These are phyloP conservation scores for Scaptomyza parva DNA, from an alignment of 2,888 invertebrate species.

Conservation along the genomic window DNA sequence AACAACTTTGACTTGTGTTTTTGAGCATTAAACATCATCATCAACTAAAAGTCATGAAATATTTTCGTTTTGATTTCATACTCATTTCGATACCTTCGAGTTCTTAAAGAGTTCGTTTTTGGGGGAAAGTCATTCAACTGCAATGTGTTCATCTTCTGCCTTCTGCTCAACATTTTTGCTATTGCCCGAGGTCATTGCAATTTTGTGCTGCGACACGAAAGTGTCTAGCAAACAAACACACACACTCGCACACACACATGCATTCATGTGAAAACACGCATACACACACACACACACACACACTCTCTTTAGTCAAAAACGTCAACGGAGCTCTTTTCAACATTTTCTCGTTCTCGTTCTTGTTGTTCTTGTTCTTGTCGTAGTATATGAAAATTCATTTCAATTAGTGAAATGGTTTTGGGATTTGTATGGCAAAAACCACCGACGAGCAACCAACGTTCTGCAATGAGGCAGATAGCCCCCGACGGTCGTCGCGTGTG, in stretches of 20 bases:
- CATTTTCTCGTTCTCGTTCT: slow-evolving; percentile 29
- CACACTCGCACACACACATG: slow-evolving; percentile 7
- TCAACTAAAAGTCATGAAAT: neutral
- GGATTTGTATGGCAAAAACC: slow-evolving; percentile 72
- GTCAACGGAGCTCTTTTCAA: slow-evolving; percentile 42
- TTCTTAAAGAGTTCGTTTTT: slow-evolving; percentile 22
- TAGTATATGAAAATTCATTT: slow-evolving; percentile 79
- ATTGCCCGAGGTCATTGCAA: slow-evolving; percentile 73
- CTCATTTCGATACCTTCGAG: slow-evolving; percentile 15
- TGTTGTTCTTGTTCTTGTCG: slow-evolving; percentile 20
- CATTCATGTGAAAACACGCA: slow-evolving; percentile 13
- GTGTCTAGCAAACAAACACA: slow-evolving; percentile 52
- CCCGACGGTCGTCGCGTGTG: slow-evolving; percentile 2
- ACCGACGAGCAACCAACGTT: slow-evolving; percentile 37
- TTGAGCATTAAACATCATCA: too few relatives aligned
- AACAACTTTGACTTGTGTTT: too few relatives aligned
- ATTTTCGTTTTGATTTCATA: neutral
- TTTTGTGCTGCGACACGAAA: slow-evolving; percentile 63
- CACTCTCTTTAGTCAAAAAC: slow-evolving; percentile 12
- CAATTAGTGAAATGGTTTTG: slow-evolving; percentile 82
- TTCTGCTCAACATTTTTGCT: slow-evolving; percentile 45
- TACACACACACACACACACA: neutral
- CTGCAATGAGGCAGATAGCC: slow-evolving; percentile 7
- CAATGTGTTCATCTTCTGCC: slow-evolving; percentile 19
- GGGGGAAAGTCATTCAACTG: slow-evolving; percentile 50